phyloP scores from a whole-genome alignment of 2,113 vertebrate genomes.

The Eolophus roseicapilla region DNA sequence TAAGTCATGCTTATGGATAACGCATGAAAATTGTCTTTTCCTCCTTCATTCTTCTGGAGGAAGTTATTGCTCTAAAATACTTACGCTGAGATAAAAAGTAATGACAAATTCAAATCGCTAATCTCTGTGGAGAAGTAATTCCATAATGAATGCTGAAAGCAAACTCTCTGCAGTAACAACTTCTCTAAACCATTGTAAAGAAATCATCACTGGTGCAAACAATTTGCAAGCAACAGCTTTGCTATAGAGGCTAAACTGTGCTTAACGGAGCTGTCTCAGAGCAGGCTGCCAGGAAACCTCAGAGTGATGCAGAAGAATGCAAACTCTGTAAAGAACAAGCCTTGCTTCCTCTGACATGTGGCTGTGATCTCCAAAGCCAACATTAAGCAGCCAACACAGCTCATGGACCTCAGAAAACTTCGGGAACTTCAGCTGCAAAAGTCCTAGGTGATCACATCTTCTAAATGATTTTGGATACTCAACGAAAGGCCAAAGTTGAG shows the following conservation, averaged over 20 bases:
- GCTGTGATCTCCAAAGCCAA: background rate
- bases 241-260: background rate
- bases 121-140: constrained; percentile 22
- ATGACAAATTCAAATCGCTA: constrained; percentile 22
- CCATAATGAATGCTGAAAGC: background rate
- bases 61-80: constrained; percentile 27
- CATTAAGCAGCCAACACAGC: fast-evolving
- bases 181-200: background rate
- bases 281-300: background rate
- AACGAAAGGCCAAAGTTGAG: background rate
- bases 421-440: background rate
- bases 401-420: background rate
- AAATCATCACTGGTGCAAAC: background rate
- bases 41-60: background rate
- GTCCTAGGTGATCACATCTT: background rate
- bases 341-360: fast-evolving
- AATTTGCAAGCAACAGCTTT: background rate
- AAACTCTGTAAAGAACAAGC: background rate
- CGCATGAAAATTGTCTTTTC: background rate
- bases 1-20: constrained; percentile 4
- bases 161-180: background rate
- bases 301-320: background rate
- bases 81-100: constrained; percentile 17
- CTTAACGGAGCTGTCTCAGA: background rate
- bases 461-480: background rate